These are phyloP conservation scores for Tangara arthus DNA, from an alignment of 2,797 vertebrate genomes.

Conservation along the genomic window DNA sequence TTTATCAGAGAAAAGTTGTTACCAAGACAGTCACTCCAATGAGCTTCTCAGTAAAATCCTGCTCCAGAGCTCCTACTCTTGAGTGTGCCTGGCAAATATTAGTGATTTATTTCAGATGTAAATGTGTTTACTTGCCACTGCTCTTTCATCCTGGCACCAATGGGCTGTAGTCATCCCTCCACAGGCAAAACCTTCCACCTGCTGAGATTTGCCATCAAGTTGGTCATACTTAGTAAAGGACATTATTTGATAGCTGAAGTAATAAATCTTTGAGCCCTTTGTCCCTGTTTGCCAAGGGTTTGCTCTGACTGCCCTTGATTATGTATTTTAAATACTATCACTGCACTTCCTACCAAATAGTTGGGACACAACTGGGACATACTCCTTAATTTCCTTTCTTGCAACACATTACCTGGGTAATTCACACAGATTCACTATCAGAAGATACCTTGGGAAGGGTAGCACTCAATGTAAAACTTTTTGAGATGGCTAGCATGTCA, in stretches of 20 bases:
- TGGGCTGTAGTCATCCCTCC: background rate
- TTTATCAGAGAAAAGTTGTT: background rate
- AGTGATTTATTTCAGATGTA: slow-evolving; percentile 14
- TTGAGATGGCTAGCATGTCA: background rate
- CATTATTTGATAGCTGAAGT: background rate
- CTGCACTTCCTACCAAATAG: background rate
- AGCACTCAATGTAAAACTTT: background rate
- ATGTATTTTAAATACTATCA: background rate
- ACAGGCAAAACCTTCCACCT: slow-evolving; percentile 13
- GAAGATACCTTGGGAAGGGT: background rate
- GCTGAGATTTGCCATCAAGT: slow-evolving; percentile 30
- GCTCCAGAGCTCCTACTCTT: background rate
- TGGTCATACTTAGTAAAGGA: background rate
- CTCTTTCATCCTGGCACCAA: slow-evolving; percentile 24
- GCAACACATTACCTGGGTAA: background rate
- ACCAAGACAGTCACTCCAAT: background rate
- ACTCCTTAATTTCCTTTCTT: background rate
- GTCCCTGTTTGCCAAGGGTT: background rate
- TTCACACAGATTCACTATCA: background rate
- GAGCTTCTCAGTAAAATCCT: background rate
- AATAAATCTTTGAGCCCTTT: background rate
- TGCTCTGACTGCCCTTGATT: background rate
- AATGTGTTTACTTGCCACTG: background rate
- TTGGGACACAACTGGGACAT: background rate
- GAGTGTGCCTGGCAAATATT: background rate